Conservation (phyloP, 2,888 invertebrate genomes). For the Phlogophora meticulosa region DNA sequence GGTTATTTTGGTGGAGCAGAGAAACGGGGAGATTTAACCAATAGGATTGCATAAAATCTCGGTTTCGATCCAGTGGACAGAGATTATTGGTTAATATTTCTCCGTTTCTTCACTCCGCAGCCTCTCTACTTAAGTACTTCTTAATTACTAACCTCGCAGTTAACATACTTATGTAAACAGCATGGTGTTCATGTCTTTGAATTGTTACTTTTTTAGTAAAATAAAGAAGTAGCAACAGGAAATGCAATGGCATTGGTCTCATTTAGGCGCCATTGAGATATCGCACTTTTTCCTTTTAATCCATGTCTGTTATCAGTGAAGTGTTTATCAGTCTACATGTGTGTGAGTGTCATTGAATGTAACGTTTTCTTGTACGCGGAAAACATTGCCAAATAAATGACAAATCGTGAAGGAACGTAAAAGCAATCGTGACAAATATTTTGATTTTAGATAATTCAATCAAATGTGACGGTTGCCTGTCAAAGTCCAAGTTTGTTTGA, state of each 20-base stretch:
- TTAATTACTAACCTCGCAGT: no score
- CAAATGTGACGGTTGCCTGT: not conserved
- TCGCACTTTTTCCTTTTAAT: conserved; percentile 44
- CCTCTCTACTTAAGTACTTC: no score
- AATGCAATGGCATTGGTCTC: conserved; percentile 30
- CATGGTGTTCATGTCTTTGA: not conserved
- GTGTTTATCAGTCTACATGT: conserved; percentile 46
- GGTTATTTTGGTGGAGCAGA: no score
- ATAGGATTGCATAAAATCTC: no score
- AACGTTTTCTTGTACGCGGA: conserved; percentile 28
- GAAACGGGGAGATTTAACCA: no score
- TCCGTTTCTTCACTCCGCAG: no score
- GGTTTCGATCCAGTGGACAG: no score
- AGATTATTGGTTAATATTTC: no score
- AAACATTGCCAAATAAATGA: conserved; percentile 34
- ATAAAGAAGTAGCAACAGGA: not conserved
- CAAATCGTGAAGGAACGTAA: conserved; percentile 26
- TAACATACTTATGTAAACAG: no score
- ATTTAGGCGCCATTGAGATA: conserved; percentile 39
- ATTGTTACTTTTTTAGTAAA: not conserved
- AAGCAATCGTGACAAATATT: conserved; percentile 2
- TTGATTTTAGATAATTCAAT: conserved; percentile 13
- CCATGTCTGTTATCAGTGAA: conserved; percentile 50
- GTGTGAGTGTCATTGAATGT: conserved; percentile 34
- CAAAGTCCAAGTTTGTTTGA: not conserved